Base-by-base conservation (phyloP, 30 jellyfish, hydroid and myxozoan genomes). In the Pelagia noctiluca region DNA sequence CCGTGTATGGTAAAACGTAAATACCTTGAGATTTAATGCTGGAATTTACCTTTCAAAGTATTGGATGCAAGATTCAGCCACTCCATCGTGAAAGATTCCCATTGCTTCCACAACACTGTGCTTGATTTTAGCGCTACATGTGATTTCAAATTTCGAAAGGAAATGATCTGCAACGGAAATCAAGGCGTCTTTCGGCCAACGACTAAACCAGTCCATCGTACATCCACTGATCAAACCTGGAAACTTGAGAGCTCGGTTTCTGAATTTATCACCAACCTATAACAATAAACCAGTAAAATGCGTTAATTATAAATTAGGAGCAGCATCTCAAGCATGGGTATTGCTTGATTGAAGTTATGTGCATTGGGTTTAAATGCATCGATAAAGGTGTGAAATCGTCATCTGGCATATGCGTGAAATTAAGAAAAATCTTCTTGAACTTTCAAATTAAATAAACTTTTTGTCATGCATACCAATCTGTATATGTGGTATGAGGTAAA, bases 141-240 rank as follows among this genome's bases (percentile, higher is more conserved):
- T 89, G 2, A 93, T 88, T 21, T 93, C 98, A 72, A 93, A 93
- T 47, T 82, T 83, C 42, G 98, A 87, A 31, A 93, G 76, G 94
- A 93, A 93, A 57, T 93, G 94, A 74, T 93, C 98, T 13, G 98
- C 98, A 12, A 93, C 98, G 0, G 98, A 97, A 24, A 93, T 88
- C 52, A 93, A 67, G 30, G 98, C 98, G 50, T 93, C 98, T 75
- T 82, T 83, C n/a, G 98, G 98, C 98, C 98, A 93, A 42, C 97
- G 90, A 70, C 98, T 93, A 70, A 93, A 93, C 98, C 98, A 93
- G 50, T 93, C 98, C 98, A 93, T 93, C 18, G 98, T 93, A 64
- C 98, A 93, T 28, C 98, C 98, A 82, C 97, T 87, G 33, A 93
- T 93, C 23, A 93, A 87, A 8, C 98, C 98, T 18, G 98, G 98